Evolutionary conservation across 2,113 vertebrate species (phyloP), one percentile per base, ranked within the genome.

Genomic region (Corvus moneduloides): DNA sequence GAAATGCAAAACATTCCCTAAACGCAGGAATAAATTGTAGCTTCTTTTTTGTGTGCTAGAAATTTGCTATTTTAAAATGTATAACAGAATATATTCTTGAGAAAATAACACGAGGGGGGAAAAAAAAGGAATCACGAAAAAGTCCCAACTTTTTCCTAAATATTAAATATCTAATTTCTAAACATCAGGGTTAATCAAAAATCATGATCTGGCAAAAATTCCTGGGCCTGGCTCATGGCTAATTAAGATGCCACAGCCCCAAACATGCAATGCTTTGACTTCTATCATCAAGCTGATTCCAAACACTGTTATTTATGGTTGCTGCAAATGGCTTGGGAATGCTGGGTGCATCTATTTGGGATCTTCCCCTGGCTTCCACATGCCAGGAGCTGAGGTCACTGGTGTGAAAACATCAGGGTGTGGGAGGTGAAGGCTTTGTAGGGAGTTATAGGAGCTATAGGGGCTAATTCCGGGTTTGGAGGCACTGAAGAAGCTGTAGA

Each of bases 311-410:
- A 75, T 44, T 72, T 44, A 78, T 17, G 1, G 7, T 6, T 32
- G 37, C 49, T 66, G 78, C 16, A 54, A 76, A 43, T 44, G 37
- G 32, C 39, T 69, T 4, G 4, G 55, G 91, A 95, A 84, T 33
- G 44, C 37, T 74, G n/a, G 1, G 0, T 58, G 26, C 58, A 41
- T 71, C 80, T 43, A 77, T 44, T 71, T 44, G 76, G 55, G 28
- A 93, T 58, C 51, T 69, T 90, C 46, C 56, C n/a, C 8, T 4
- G 15, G 35, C 6, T 79, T 7, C 41, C 4, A 24, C 27, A 3
- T 13, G 73, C 68, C 73, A 81, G 83, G 24, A 86, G 23, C 73
- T 90, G 88, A 97, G 76, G 27, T 86, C 84, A 92, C 18, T 5
- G 21, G 30, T 11, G 39, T 49, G 69, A 22, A 75, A 81, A 80